Base-by-base conservation (phyloP, 2,113 vertebrate species). In the Gambusia affinis region DNA sequence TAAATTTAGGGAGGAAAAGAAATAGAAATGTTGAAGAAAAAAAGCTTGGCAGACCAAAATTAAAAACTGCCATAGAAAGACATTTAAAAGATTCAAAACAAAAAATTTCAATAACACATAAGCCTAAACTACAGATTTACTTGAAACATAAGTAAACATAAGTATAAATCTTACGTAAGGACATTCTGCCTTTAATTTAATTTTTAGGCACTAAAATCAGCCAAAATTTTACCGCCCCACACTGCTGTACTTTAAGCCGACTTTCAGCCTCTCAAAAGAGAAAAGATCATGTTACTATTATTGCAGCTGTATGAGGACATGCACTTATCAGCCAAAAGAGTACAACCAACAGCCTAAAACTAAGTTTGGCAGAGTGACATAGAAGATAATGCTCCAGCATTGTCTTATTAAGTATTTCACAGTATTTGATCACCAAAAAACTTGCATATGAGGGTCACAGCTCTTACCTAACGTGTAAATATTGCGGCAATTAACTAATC, bases 21-120 rank as follows among this genome's bases (percentile, higher is more conserved):
- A 22, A 67, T 39, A 39, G n/a, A 70, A 35, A 47, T 64, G 15
- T 37, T 39, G 28, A 35, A 28, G 60, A 68, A 73, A 67, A n/a
- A 63, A 60, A 28, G 22, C 60, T 4, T 15, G 27, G 8, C 28
- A 30, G n/a, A 14, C 17, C 12, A 15, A 37, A 29, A 30, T 30
- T 10, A 63, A 22, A 24, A 3, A 31, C 14, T 28, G 7, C 10
- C 0, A 68, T 12, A 11, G 44, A 28, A 29, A 17, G 44, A 47
- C 44, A 47, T 4, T 19, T 47, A 5, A 47, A 47, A 4, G 17
- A 47, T 47, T 47, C 15, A 6, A 47, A 47, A 47, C 17, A 47
- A 47, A 14, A 47, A 17, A 47, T 47, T 19, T 47, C 44, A 17
- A 47, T 15, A 17, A 19, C 44, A 5, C 4, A 1, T 47, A 19